phyloP scores from a whole-genome alignment of 2,113 vertebrate genomes.

The Tretioscincus oriximinensis region DNA sequence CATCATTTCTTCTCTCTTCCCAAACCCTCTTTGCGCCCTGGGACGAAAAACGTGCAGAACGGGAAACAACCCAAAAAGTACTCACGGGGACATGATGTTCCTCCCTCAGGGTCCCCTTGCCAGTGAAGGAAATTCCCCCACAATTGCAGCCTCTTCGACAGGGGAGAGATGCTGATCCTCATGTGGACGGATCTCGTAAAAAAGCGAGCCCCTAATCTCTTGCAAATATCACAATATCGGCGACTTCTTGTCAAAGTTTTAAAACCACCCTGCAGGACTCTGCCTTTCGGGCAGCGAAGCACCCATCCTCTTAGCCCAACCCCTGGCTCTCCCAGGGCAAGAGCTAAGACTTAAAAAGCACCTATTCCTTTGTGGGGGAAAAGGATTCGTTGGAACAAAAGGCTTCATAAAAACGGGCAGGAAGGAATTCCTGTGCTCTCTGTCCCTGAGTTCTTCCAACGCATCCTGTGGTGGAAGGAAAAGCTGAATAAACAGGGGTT shows the following conservation, averaged over 20 bases:
- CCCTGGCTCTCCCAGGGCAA: neutral
- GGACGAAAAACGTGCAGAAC: neutral
- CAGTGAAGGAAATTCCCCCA: neutral
- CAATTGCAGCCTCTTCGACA: neutral
- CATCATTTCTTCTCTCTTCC: neutral
- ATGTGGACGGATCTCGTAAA: neutral
- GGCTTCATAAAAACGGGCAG: neutral
- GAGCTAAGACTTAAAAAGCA: neutral
- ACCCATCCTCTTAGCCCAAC: neutral
- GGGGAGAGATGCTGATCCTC: too few relatives aligned
- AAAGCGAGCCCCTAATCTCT: neutral
- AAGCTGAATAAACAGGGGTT: neutral
- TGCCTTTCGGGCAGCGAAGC: constrained; percentile 43
- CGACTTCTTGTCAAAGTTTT: constrained; percentile 39
- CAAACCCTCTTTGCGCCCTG: neutral
- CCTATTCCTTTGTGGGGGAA: neutral
- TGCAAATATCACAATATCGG: neutral
- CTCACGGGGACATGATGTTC: constrained; percentile 63
- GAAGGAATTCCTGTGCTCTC: neutral
- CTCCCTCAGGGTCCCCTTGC: constrained; percentile 14
- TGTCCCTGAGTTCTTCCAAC: fast-evolving
- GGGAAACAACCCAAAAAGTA: neutral
- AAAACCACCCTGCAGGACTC: constrained; percentile 30
- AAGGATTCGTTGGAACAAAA: neutral
- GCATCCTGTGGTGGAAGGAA: neutral